phyloP scores from a whole-genome alignment of 1,140 invertebrate genomes.

The Drosophila kikkawai region DNA sequence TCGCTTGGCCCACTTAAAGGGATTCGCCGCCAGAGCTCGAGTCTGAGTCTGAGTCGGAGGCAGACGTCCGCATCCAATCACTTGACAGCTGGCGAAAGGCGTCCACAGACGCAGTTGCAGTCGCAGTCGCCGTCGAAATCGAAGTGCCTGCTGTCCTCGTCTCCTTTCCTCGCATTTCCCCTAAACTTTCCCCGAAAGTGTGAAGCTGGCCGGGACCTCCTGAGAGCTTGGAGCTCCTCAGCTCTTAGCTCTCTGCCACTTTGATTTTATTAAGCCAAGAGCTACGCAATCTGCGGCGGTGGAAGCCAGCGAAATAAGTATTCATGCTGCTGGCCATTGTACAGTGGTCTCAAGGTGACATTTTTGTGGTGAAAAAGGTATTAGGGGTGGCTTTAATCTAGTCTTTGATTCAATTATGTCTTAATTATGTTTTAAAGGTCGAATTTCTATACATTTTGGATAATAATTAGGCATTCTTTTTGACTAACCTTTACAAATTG shows the following conservation, averaged over 20 bases:
- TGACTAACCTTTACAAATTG: no score
- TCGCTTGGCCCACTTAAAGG: conserved; percentile 70
- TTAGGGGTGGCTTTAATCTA: not conserved
- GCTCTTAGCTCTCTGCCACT: conserved; percentile 5
- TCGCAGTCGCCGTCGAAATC: conserved; percentile 17
- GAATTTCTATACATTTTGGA: not conserved
- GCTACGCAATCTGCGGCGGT: conserved; percentile 41
- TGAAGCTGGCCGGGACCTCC: conserved; percentile 35
- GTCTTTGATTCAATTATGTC: not conserved
- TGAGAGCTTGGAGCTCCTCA: conserved; percentile 1
- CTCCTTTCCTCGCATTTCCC: conserved; percentile 18
- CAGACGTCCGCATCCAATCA: conserved; percentile 41
- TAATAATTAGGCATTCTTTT: no score
- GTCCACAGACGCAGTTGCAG: not conserved
- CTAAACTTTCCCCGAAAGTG: conserved; percentile 43
- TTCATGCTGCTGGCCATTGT: conserved; percentile 37
- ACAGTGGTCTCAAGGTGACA: conserved; percentile 26
- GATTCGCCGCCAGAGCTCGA: conserved; percentile 12
- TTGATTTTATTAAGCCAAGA: conserved; percentile 48
- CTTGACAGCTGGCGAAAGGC: conserved; percentile 79
- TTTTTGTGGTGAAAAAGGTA: not conserved
- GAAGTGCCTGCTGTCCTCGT: conserved; percentile 26
- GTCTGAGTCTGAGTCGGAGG: not conserved
- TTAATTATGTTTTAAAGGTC: not conserved
- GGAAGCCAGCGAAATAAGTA: conserved; percentile 31